These are phyloP conservation scores for Aleiodes leptofemur DNA, from an alignment of 2,888 invertebrate species.

Conservation along the genomic window DNA sequence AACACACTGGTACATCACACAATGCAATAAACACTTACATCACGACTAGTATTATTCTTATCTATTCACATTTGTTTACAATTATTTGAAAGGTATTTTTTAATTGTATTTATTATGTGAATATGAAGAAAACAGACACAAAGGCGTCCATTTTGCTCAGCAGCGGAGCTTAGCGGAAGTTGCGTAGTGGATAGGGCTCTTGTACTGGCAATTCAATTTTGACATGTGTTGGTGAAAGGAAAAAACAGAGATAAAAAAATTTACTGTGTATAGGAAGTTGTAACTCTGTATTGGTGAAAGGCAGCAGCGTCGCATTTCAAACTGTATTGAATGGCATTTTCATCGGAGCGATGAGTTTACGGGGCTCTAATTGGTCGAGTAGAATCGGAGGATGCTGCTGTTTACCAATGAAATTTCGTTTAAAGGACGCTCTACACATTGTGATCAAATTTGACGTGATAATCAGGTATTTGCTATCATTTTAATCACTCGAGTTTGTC, in stretches of 20 bases:
- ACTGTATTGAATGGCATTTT: background rate
- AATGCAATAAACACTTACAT: conserved; percentile 61
- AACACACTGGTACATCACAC: conserved; percentile 52
- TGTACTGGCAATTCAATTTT: conserved; percentile 2
- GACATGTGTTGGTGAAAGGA: conserved; percentile 11
- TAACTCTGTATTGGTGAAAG: conserved; percentile 59
- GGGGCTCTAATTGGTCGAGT: conserved; percentile 10
- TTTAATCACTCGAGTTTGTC: too few relatives aligned
- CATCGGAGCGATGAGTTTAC: background rate
- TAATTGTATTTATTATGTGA: conserved; percentile 71
- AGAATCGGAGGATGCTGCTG: background rate
- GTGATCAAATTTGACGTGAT: too few relatives aligned
- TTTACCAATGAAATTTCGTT: conserved; percentile 16
- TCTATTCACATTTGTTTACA: background rate
- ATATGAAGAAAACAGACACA: conserved; percentile 75
- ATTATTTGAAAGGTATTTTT: conserved; percentile 12
- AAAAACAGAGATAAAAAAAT: background rate
- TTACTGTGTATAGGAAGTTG: conserved; percentile 2
- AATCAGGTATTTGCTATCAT: too few relatives aligned
- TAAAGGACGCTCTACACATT: background rate
- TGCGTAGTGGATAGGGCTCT: conserved; percentile 69
- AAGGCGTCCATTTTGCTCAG: conserved; percentile 75
- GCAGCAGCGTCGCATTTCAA: conserved; percentile 59
- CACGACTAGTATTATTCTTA: conserved; percentile 51
- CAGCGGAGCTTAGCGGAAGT: conserved; percentile 73